Evolutionary conservation across 2,888 invertebrate genomes (phyloP).

Genomic region (Belgica antarctica): DNA sequence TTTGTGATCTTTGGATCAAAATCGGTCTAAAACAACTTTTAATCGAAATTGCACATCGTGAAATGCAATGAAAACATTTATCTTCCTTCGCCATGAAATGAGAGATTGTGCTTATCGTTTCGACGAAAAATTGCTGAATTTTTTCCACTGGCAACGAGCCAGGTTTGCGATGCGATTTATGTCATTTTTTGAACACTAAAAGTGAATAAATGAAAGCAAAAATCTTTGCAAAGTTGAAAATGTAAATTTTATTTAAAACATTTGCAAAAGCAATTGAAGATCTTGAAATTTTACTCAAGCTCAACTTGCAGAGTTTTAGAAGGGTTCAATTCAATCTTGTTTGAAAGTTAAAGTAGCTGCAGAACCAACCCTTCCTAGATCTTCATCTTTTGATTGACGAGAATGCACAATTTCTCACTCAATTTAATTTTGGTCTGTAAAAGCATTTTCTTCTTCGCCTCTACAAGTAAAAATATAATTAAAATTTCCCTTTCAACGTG

Average conservation of each 20-base stretch:
- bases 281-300: not conserved
- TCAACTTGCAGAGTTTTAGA: not conserved
- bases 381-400: conserved; percentile 2
- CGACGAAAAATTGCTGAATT: not conserved
- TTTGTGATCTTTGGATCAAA: too few species aligned
- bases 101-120: conserved; percentile 32
- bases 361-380: too few species aligned
- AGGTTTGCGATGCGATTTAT: conserved; percentile 1
- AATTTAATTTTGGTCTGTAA: conserved; percentile 27
- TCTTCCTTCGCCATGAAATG: conserved; percentile 35
- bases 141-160: conserved; percentile 12
- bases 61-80: conserved; percentile 28
- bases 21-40: conserved; percentile 6
- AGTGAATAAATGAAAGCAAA: not conserved
- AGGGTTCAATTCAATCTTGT: too few species aligned
- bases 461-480: conserved; percentile 12
- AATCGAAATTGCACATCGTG: conserved; percentile 6
- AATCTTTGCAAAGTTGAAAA: not conserved
- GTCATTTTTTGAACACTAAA: conserved; percentile 11
- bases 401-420: conserved; percentile 33
- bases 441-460: conserved; percentile 32
- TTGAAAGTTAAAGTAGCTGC: too few species aligned
- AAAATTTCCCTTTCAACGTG: not conserved
- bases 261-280: not conserved
- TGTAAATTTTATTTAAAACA: too few species aligned